These are phyloP conservation scores for Novumbra hubbsi DNA, from an alignment of 2,797 vertebrate genomes.

Conservation along the genomic window DNA sequence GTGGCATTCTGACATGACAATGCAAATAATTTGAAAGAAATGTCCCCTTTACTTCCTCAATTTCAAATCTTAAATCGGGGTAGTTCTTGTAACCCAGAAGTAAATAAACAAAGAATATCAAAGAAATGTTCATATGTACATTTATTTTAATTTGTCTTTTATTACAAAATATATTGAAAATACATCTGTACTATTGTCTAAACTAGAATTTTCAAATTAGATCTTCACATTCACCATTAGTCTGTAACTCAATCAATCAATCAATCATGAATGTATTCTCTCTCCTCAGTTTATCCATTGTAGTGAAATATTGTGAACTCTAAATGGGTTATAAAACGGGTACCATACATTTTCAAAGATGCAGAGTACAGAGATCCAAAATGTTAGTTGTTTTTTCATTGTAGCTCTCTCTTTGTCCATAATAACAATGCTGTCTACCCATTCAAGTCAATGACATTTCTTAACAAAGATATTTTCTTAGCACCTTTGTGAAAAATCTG, in stretches of 20 bases:
- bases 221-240: slow-evolving; percentile 20
- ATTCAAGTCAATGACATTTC: background rate
- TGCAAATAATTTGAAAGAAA: too few relatives aligned
- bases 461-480: slow-evolving; percentile 8
- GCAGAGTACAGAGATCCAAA: background rate
- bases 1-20: background rate
- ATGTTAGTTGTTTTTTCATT: background rate
- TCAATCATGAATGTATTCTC: slow-evolving; percentile 2
- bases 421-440: background rate
- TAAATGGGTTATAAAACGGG: background rate
- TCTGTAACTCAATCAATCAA: slow-evolving; percentile 9
- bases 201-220: slow-evolving; percentile 7
- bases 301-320: background rate
- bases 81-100: too few relatives aligned
- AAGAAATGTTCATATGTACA: slow-evolving; percentile 12
- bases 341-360: background rate
- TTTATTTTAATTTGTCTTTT: slow-evolving; percentile 29
- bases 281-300: background rate
- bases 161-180: slow-evolving; percentile 62
- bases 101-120: background rate
- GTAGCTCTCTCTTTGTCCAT: background rate
- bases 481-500: slow-evolving; percentile 34
- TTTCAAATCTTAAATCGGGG: too few relatives aligned
- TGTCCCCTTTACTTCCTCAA: too few relatives aligned
- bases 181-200: slow-evolving; percentile 5